Conservation (phyloP, 1,140 invertebrate genomes). For the Hydropsyche tenuis region DNA sequence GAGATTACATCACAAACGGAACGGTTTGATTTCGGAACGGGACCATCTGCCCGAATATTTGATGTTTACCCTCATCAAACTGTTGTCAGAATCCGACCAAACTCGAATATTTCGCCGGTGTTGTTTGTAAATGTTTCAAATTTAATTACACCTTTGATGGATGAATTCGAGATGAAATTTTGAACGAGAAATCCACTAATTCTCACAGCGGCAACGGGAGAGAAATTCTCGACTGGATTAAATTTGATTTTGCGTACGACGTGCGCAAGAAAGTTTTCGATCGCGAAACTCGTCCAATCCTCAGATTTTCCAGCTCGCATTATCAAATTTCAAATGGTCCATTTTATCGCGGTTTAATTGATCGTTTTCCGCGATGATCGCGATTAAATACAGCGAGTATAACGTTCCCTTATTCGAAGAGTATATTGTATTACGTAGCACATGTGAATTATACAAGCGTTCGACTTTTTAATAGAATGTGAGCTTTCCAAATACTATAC, state of each 20-base stretch:
- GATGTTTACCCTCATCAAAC: constrained; percentile 35
- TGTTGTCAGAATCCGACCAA: constrained; percentile 30
- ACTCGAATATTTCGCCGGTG: constrained; percentile 32
- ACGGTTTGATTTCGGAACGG: constrained; percentile 17
- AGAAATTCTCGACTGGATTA: not conserved
- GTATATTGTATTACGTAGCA: too few species aligned
- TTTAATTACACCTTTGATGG: constrained; percentile 37
- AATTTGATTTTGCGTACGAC: constrained; percentile 6
- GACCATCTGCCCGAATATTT: constrained; percentile 31
- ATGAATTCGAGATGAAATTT: constrained; percentile 29
- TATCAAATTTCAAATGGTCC: too few species aligned
- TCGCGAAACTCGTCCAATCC: too few species aligned
- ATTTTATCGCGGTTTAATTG: too few species aligned
- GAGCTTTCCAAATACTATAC: too few species aligned
- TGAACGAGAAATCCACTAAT: constrained; percentile 8
- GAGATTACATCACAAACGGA: constrained; percentile 4
- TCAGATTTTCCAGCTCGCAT: too few species aligned
- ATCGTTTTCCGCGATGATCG: too few species aligned
- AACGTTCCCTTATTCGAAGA: too few species aligned
- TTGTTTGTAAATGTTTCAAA: constrained; percentile 32
- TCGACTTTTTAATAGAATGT: too few species aligned
- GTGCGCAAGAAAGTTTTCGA: not conserved
- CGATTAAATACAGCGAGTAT: too few species aligned
- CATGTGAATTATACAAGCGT: too few species aligned
- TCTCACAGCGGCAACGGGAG: not conserved